phyloP scores from a whole-genome alignment of 1,140 invertebrate species.

The Drosophila micromelanica region DNA sequence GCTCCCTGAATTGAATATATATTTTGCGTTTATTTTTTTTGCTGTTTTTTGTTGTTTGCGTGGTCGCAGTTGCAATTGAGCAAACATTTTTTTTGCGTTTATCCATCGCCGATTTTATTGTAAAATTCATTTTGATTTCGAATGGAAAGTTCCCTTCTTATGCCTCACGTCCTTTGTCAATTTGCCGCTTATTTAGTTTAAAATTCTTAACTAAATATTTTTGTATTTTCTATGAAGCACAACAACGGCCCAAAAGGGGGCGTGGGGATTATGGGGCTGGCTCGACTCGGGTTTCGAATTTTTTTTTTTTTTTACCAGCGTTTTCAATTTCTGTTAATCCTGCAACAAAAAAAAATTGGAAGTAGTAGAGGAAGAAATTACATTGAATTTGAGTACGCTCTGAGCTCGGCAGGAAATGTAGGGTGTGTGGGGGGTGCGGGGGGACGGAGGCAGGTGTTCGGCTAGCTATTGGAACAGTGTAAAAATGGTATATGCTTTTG shows the following conservation, averaged over 20 bases:
- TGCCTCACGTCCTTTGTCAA: background rate
- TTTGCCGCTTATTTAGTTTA: slow-evolving; percentile 33
- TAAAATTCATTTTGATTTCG: slow-evolving; percentile 41
- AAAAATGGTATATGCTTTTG: slow-evolving; percentile 44
- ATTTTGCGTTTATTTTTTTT: slow-evolving; percentile 14
- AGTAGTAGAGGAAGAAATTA: slow-evolving; percentile 51
- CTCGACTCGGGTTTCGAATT: slow-evolving; percentile 12
- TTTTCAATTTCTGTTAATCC: slow-evolving; percentile 77
- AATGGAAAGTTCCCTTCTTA: background rate
- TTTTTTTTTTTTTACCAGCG: slow-evolving; percentile 1
- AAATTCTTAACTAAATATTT: slow-evolving; percentile 76
- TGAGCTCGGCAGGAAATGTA: slow-evolving; percentile 16
- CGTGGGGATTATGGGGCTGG: background rate
- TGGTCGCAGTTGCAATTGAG: slow-evolving; percentile 44
- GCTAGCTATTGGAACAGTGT: slow-evolving; percentile 4
- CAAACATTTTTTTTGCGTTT: slow-evolving; percentile 39
- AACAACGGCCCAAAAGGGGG: background rate
- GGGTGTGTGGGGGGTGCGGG: background rate
- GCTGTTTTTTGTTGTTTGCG: slow-evolving; percentile 2
- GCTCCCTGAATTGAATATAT: background rate
- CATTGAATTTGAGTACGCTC: slow-evolving; percentile 58
- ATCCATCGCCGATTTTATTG: slow-evolving; percentile 40
- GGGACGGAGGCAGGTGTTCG: background rate
- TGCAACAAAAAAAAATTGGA: slow-evolving; percentile 6
- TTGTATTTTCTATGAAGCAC: slow-evolving; percentile 60